Percentiles rank a stretch among this genome's conserved stretches.
phyloP scores from a whole-genome alignment of 2,113 vertebrate species.

The Verasper variegatus region DNA sequence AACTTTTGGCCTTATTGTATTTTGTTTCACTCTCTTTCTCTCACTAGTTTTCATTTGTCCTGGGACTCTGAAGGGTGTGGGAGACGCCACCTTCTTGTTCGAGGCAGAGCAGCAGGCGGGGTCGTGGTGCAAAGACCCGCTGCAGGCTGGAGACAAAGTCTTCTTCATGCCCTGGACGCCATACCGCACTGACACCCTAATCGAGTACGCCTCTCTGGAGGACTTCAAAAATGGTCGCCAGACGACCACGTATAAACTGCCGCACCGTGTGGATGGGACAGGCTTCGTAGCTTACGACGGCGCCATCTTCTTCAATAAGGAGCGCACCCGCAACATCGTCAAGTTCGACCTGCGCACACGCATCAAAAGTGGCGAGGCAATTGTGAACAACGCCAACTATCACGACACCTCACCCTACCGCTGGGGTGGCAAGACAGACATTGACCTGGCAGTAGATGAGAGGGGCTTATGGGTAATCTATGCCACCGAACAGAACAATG shows the following conservation, averaged over 20 bases:
- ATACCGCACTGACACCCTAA: conserved; percentile 95
- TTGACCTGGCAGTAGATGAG: conserved; percentile 96
- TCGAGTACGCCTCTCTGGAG: conserved; percentile 94
- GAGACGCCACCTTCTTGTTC: conserved; percentile 92
- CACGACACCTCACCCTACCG: conserved; percentile 97
- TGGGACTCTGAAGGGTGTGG: conserved; percentile 95
- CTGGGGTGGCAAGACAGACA: conserved; percentile 98
- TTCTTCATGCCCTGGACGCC: conserved; percentile 99
- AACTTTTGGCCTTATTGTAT: conserved; percentile 39
- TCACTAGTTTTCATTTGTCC: conserved; percentile 98
- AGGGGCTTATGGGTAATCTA: conserved; percentile 98
- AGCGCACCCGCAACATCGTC: conserved; percentile 96
- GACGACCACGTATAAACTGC: conserved; percentile 95
- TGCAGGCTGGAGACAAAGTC: conserved; percentile 98
- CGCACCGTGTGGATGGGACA: conserved; percentile 96
- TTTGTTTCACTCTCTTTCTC: conserved; percentile 71
- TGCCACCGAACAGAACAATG: conserved; percentile 97
- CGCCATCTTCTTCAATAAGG: conserved; percentile 98
- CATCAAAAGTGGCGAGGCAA: conserved; percentile 99
- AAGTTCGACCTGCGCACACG: conserved; percentile 98
- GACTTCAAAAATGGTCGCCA: conserved; percentile 94
- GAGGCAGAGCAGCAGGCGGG: conserved; percentile 98
- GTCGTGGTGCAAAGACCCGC: conserved; percentile 98
- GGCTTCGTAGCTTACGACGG: conserved; percentile 98
- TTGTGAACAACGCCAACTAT: conserved; percentile 98